These are phyloP conservation scores for Dioctria linearis DNA, from an alignment of 2,888 invertebrate genomes.

Conservation along the genomic window DNA sequence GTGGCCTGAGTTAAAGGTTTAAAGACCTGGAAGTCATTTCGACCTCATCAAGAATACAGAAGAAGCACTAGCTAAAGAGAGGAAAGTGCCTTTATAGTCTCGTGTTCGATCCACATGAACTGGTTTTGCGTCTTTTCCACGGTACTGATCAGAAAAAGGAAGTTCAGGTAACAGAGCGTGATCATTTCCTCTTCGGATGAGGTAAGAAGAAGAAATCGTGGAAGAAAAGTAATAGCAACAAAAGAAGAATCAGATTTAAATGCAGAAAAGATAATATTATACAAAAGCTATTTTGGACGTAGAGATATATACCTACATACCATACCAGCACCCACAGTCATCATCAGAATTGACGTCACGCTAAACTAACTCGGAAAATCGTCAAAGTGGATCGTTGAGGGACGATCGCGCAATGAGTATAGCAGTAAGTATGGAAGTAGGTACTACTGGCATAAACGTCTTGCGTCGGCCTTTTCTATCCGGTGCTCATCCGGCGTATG, in stretches of 20 bases:
- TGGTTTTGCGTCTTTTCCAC: constrained; percentile 60
- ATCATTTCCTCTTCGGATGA: constrained; percentile 61
- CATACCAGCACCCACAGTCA: constrained; percentile 20
- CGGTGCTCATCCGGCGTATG: constrained; percentile 48
- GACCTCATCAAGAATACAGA: constrained; percentile 28
- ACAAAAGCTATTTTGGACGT: neutral
- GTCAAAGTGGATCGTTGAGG: constrained; percentile 42
- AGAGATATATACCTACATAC: neutral
- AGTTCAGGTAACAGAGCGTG: constrained; percentile 62
- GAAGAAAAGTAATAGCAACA: constrained; percentile 45
- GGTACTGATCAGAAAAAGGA: constrained; percentile 62
- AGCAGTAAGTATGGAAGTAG: neutral
- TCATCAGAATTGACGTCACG: constrained; percentile 52
- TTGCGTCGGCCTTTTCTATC: constrained; percentile 14
- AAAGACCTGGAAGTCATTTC: constrained; percentile 42
- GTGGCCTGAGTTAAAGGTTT: constrained; percentile 27
- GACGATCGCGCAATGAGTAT: neutral
- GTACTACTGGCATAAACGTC: constrained; percentile 18
- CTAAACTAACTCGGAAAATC: constrained; percentile 52
- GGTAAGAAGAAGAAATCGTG: constrained; percentile 55
- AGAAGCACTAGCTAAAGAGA: neutral
- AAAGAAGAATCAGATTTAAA: constrained; percentile 22
- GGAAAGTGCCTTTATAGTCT: constrained; percentile 25
- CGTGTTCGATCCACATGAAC: constrained; percentile 48
- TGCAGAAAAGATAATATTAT: constrained; percentile 14